Evolutionary conservation across 2,113 vertebrate genomes (phyloP), one percentile per base, ranked within the genome.

Genomic region (Chaenogobius annularis): DNA sequence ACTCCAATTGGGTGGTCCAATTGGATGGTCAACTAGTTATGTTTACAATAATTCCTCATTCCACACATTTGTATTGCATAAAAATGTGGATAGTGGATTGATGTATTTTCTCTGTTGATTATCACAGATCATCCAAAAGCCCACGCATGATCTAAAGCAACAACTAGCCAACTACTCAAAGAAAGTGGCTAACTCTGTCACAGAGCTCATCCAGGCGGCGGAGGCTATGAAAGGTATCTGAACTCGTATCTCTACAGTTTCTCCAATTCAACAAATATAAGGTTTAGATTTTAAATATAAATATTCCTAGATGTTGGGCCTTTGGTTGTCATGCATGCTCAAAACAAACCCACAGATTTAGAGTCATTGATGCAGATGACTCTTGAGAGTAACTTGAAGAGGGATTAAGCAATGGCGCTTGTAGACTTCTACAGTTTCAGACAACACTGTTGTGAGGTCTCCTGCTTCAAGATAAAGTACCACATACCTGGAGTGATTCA

Each of bases 191-290:
- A 95, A 96, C 58, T 98, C 96, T 0, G 98, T 99, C 81, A 98
- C 97, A 0, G 98, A 99, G 87, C 96, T 98, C 84, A 99, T 99
- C 90, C 98, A 99, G 89, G 96, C 97, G 7, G 96, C 98, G 0
- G 98, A 99, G 86, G 98, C 98, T 91, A 99, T 99, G 98, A 99
- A 99, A 93, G 98, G 97, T 98, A 85, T 71, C 6, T 17, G 14
- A 62, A 31, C 10, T 63, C 8, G 12, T n/a, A 63, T 31, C 4
- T 35, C 17, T 63, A 61, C 26, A 17, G 58, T 63, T 31, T 7
- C 10, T 37, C 17, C 17, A 63, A 40, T 10, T 17, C 17, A 43
- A 43, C 17, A 40, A 15, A 61, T 61, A 8, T 31, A 12, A 12
- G 1, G 7, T 61, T 7, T 61, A 17, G 59, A 37, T 8, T 62